A percentile compares a stretch with the other conserved stretches of the same genome.
These are phyloP conservation scores for Bufo bufo DNA, from an alignment of 2,113 vertebrate species.

Conservation along the genomic window DNA sequence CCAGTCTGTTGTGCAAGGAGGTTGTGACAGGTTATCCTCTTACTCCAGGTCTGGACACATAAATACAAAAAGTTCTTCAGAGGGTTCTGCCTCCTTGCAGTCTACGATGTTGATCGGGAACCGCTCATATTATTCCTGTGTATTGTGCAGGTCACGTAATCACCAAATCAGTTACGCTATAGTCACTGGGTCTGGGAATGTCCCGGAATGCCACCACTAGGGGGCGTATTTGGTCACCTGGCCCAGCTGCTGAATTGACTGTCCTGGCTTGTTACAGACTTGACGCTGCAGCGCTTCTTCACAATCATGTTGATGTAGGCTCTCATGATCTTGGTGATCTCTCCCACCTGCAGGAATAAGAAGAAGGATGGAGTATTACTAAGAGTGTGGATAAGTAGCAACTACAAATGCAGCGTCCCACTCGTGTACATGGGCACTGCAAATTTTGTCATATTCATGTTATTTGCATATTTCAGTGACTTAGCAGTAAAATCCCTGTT, in stretches of 20 bases:
- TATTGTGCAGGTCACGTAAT: not conserved
- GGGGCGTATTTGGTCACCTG: constrained; percentile 72
- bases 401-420: not conserved
- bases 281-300: constrained; percentile 90
- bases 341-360: constrained; percentile 75
- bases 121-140: not conserved
- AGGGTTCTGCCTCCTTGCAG: not conserved
- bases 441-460: too few relatives aligned
- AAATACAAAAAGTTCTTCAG: not conserved
- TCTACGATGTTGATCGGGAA: not conserved
- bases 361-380: not conserved
- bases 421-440: too few relatives aligned
- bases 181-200: not conserved
- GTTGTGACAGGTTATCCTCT: not conserved
- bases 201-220: not conserved
- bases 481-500: too few relatives aligned
- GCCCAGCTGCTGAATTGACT: constrained; percentile 82
- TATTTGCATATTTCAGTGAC: too few relatives aligned
- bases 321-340: constrained; percentile 95
- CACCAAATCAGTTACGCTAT: too few relatives aligned
- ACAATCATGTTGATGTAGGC: constrained; percentile 95
- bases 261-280: constrained; percentile 76
- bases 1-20: not conserved
- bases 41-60: not conserved
- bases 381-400: not conserved